Conservation (phyloP, 2,797 vertebrate genomes). For the Decapterus maruadsi region DNA sequence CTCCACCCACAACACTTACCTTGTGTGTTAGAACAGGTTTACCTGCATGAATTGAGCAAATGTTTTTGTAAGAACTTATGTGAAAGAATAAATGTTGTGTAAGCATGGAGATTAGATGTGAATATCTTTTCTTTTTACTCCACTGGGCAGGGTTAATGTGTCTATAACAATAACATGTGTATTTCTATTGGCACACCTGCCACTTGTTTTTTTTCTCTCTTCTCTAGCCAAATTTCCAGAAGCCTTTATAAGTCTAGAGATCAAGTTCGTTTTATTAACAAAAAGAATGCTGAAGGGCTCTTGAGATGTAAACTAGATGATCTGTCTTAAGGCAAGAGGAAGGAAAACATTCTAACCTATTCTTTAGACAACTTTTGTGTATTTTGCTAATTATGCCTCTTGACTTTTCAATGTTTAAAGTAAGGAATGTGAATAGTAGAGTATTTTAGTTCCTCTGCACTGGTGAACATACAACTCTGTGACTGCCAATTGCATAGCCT, state of each 20-base stretch:
- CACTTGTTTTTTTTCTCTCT: not conserved
- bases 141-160: constrained; percentile 3
- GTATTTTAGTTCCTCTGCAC: not conserved
- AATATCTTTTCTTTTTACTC: constrained; percentile 2
- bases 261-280: not conserved
- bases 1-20: constrained; percentile 71
- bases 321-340: not conserved
- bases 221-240: no score
- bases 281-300: not conserved
- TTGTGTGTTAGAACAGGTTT: constrained; percentile 61
- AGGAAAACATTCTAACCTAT: not conserved
- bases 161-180: not conserved
- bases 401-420: not conserved
- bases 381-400: not conserved
- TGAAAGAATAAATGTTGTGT: constrained; percentile 6
- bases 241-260: no score
- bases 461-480: not conserved
- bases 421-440: not conserved
- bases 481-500: not conserved
- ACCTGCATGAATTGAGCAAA: constrained; percentile 28
- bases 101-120: not conserved
- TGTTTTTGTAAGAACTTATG: constrained; percentile 4
- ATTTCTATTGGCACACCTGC: constrained; percentile 29
- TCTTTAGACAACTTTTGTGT: not conserved
- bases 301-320: not conserved